Evolutionary conservation across 2,797 vertebrate species (phyloP).

Genomic region (Apodemus agrarius): DNA sequence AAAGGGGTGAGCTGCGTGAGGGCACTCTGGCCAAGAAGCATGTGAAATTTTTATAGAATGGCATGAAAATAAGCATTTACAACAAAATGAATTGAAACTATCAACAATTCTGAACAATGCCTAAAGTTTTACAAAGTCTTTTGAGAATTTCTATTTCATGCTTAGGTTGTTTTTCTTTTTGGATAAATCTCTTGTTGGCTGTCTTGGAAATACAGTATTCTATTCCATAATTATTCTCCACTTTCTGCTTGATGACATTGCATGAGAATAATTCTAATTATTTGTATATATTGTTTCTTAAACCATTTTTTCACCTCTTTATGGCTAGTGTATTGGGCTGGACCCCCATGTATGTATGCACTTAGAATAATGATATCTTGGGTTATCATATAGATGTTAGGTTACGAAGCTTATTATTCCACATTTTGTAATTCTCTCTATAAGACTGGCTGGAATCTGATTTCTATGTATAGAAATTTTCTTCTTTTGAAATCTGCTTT

Average conservation of each 20-base stretch:
- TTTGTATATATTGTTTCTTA: neutral
- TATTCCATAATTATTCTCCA: neutral
- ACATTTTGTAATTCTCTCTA: neutral
- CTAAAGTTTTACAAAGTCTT: neutral
- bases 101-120: neutral
- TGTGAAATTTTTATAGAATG: neutral
- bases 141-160: constrained; percentile 12
- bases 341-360: neutral
- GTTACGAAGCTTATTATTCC: neutral
- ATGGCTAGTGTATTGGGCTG: neutral
- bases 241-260: neutral
- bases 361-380: neutral
- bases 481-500: neutral
- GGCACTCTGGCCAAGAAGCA: neutral
- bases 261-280: neutral
- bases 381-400: neutral
- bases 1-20: neutral
- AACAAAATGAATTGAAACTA: neutral
- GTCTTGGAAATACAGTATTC: neutral
- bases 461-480: neutral
- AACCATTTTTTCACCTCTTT: neutral
- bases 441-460: neutral
- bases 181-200: neutral
- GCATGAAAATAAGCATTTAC: neutral
- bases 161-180: neutral